These are phyloP conservation scores for Syrista parreyssii DNA, from an alignment of 2,888 invertebrate species.

Conservation along the genomic window DNA sequence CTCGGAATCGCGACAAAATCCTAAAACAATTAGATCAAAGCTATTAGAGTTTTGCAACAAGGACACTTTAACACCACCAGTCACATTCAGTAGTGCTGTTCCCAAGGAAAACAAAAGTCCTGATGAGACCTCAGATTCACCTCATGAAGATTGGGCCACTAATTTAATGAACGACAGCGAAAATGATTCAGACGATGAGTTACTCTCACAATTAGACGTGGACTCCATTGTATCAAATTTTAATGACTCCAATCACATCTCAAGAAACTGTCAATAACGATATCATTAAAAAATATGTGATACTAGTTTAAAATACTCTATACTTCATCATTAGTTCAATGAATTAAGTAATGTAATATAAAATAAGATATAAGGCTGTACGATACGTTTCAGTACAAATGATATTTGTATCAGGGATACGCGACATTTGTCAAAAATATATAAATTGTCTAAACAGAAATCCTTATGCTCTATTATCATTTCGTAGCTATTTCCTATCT, in stretches of 20 bases:
- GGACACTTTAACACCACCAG: slow-evolving; percentile 21
- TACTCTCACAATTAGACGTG: slow-evolving; percentile 55
- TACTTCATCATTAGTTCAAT: neutral
- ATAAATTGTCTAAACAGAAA: neutral
- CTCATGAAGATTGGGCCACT: neutral
- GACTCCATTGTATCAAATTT: slow-evolving; percentile 40
- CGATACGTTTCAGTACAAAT: neutral
- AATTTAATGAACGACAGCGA: slow-evolving; percentile 19
- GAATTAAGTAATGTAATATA: neutral
- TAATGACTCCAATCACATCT: neutral
- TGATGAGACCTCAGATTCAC: neutral
- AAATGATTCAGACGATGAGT: slow-evolving; percentile 49
- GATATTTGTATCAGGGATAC: neutral
- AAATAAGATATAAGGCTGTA: neutral
- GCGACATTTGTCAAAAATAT: neutral
- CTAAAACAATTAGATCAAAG: slow-evolving; percentile 4
- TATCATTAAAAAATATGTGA: neutral
- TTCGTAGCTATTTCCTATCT: neutral
- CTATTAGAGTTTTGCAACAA: slow-evolving; percentile 23
- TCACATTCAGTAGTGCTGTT: neutral
- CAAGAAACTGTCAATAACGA: neutral
- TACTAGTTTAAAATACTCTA: neutral
- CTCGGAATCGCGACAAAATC: neutral
- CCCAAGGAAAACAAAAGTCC: slow-evolving; percentile 2
- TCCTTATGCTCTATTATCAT: neutral